Evolutionary conservation across 2,113 vertebrate genomes (phyloP).

Genomic region (Mormyrus iriodes): DNA sequence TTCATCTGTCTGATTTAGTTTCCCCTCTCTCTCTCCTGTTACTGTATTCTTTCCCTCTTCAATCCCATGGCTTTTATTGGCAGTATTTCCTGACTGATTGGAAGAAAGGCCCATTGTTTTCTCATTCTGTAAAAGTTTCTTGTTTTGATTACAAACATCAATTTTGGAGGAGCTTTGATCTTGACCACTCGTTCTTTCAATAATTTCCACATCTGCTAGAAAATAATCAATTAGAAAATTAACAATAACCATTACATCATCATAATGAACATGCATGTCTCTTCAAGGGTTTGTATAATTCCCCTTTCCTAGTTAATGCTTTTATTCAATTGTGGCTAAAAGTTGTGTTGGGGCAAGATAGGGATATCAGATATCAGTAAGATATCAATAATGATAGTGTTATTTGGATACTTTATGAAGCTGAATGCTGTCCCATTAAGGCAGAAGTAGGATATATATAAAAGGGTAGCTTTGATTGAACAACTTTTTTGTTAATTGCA

Average conservation of each 20-base stretch:
- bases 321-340: background rate
- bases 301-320: background rate
- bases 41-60: background rate
- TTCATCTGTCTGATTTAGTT: background rate
- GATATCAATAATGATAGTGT: background rate
- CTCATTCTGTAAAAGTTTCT: too few species aligned
- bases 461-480: background rate
- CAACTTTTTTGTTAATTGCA: background rate
- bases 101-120: too few species aligned
- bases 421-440: background rate
- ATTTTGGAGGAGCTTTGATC: background rate
- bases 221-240: background rate
- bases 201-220: background rate
- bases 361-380: too few species aligned
- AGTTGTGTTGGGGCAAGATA: background rate
- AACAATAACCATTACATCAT: background rate
- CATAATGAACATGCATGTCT: background rate
- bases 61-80: background rate
- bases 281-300: background rate
- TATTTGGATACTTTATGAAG: background rate
- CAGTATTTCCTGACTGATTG: background rate
- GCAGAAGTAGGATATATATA: background rate
- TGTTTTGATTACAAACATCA: too few species aligned
- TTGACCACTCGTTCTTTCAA: rapidly evolving
- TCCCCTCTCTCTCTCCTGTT: background rate